phyloP scores from a whole-genome alignment of 1,140 invertebrate species.

The Calosoma granatense region DNA sequence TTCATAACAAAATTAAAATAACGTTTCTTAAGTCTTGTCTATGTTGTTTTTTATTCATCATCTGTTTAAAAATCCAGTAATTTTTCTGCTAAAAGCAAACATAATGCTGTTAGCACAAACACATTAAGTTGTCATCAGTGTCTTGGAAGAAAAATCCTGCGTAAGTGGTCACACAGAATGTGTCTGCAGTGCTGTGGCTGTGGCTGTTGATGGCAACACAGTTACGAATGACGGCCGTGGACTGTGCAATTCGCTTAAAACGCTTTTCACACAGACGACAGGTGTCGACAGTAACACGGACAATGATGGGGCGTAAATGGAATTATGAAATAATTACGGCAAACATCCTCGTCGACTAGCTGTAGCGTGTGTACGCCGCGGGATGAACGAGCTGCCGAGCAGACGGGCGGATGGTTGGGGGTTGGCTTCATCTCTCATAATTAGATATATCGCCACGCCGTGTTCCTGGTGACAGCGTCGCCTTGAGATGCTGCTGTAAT shows the following conservation, averaged over 20 bases:
- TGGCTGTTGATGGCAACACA: no score
- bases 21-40: no score
- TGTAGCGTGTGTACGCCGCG: not conserved
- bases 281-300: not conserved
- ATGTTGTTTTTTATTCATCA: no score
- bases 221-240: not conserved
- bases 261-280: not conserved
- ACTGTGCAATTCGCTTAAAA: slow-evolving; percentile 2
- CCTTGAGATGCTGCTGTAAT: not conserved
- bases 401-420: not conserved
- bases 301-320: slow-evolving; percentile 4
- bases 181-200: no score
- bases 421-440: not conserved
- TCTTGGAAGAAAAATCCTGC: no score
- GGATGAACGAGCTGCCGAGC: not conserved
- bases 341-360: not conserved
- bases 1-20: no score
- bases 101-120: no score
- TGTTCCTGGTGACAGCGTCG: not conserved
- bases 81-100: no score
- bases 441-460: slow-evolving; percentile 2
- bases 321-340: slow-evolving; percentile 6
- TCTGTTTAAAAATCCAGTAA: no score
- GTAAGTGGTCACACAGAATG: no score
- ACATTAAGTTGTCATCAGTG: no score